These are phyloP conservation scores for Pseudococcus jackbeardsleyi DNA, from an alignment of 2,888 invertebrate genomes.

Conservation along the genomic window DNA sequence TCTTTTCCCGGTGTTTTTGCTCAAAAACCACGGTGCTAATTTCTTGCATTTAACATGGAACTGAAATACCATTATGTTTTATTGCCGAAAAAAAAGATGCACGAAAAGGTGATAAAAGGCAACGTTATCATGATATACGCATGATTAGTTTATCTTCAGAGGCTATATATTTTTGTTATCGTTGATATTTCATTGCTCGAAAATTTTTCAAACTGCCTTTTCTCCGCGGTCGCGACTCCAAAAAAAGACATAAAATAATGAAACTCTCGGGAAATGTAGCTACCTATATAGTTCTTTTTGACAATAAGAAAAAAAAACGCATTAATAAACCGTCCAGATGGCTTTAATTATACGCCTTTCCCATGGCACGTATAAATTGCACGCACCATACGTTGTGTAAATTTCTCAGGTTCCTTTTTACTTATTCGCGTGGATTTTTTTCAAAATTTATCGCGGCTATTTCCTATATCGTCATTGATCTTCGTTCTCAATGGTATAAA, in stretches of 20 bases:
- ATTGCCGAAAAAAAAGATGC: constrained; percentile 42
- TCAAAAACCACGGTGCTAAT: constrained; percentile 21
- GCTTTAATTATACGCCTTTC: constrained; percentile 32
- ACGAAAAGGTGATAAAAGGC: constrained; percentile 46
- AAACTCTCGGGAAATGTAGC: constrained; percentile 36
- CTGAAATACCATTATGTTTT: constrained; percentile 49
- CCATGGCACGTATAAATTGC: constrained; percentile 34
- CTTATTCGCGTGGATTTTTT: no score
- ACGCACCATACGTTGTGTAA: background rate
- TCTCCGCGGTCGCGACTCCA: background rate
- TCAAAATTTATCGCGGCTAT: no score
- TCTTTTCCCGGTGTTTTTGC: background rate
- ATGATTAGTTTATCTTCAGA: constrained; percentile 55
- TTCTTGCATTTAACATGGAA: constrained; percentile 36
- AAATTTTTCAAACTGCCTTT: constrained; percentile 37
- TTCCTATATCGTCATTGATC: no score
- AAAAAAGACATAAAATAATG: constrained; percentile 51
- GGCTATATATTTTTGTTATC: constrained; percentile 53
- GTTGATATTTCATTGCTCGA: constrained; percentile 47
- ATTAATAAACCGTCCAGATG: constrained; percentile 38
- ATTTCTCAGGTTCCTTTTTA: background rate
- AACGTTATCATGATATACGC: constrained; percentile 26
- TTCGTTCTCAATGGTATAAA: no score
- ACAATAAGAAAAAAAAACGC: constrained; percentile 13
- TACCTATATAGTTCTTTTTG: background rate